Evolutionary conservation across 2,888 invertebrate species (phyloP).

Genomic region (Galerucella pusilla): DNA sequence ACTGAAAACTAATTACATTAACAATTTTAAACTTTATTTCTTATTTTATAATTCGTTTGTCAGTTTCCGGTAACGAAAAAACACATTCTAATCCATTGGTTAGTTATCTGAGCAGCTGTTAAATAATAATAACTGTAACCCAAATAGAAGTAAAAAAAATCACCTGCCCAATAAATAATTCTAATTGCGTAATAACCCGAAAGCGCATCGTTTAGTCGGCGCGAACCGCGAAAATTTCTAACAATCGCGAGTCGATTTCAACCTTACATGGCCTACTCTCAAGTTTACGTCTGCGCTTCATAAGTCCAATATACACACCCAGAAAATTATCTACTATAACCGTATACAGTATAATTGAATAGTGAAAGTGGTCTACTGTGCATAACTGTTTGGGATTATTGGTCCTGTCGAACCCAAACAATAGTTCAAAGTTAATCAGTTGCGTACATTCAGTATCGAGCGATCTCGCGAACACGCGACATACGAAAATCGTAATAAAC

Average conservation of each 20-base stretch:
- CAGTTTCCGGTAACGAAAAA: background rate
- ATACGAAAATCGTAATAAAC: constrained; percentile 42
- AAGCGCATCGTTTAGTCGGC: constrained; percentile 27
- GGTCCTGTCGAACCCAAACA: constrained; percentile 13
- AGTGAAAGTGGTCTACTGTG: background rate
- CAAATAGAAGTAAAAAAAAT: background rate
- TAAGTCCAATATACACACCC: background rate
- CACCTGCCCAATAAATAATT: constrained; percentile 11
- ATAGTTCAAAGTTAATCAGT: constrained; percentile 39
- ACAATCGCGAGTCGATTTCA: constrained; percentile 33
- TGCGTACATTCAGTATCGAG: constrained; percentile 59
- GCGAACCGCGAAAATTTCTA: constrained; percentile 22
- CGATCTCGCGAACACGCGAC: constrained; percentile 53
- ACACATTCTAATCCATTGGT: background rate
- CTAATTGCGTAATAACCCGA: constrained; percentile 30
- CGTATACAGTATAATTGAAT: background rate
- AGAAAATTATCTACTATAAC: background rate
- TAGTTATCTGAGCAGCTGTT: background rate
- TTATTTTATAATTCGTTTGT: background rate
- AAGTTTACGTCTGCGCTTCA: background rate
- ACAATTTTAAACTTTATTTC: no score
- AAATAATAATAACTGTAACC: constrained; percentile 1
- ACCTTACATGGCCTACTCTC: constrained; percentile 20
- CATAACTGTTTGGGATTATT: background rate
- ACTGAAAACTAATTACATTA: no score